Base-by-base conservation (phyloP, 1,140 invertebrate genomes). In the Scaptomyza montana region DNA sequence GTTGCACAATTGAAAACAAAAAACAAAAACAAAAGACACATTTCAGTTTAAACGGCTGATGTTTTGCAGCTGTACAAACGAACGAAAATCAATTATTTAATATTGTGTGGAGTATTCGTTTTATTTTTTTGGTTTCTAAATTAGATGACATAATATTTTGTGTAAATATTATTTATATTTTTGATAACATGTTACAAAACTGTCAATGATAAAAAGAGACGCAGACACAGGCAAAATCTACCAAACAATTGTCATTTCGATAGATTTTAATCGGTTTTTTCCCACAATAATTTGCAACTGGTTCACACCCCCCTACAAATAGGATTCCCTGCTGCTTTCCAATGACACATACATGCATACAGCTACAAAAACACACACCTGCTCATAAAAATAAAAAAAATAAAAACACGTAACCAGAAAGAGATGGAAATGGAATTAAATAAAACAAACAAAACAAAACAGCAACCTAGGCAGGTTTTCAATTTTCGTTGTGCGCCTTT, bases 401-500 rank as follows among this genome's bases (percentile, higher is more conserved):
- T n/a, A n/a, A n/a, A 70, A 50, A 39, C 45, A 73, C 50, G 56
- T 47, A 61, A 67, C 28, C 50, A 41, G 45, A 1, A 33, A 33
- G 21, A 62, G 67, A 74, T 55, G 57, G 25, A 41, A 6, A 25
- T 25, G 41, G 30, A n/a, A 67, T 30, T 57, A 46, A 69, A 77
- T 13, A 55, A 21, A 59, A 67, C 39, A 62, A 41, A 64, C 57
- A 61, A 55, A 54, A 47, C 19, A 66, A 41, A 66, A 30, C 28
- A 16, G 62, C 64, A 50, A 28, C 8, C 28, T 19, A 68, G 49
- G 64, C 49, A 33, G 54, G 7, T 70, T 82, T 76, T 82, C 71
- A 86, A 89, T 89, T 89, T 76, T 76, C 67, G 76, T 78, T 86
- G 74, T 76, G 65, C 41, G 64, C 66, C 51, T 73, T 82, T 82